These are phyloP conservation scores for Phenacoccus solenopsis DNA, from an alignment of 1,140 invertebrate genomes.

Conservation along the genomic window DNA sequence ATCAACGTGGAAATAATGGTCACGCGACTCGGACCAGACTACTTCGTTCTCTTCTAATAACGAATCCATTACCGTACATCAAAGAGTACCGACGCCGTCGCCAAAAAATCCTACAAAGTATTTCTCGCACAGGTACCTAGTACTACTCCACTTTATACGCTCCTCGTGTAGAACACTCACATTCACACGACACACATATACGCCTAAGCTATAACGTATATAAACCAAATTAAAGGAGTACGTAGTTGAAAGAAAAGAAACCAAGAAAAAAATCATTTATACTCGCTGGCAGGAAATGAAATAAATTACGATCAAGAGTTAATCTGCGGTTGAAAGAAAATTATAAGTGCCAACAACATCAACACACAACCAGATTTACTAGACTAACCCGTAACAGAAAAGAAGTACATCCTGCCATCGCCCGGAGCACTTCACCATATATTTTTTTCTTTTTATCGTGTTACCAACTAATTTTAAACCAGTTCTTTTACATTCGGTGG, in stretches of 20 bases:
- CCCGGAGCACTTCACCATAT: neutral
- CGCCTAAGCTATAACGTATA: no score
- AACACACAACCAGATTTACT: constrained; percentile 1
- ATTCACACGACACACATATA: neutral
- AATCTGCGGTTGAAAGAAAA: constrained; percentile 12
- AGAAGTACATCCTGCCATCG: neutral
- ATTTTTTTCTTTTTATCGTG: neutral
- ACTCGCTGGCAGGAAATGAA: neutral
- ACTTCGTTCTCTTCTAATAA: neutral
- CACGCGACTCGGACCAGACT: neutral
- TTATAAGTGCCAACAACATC: constrained; percentile 12
- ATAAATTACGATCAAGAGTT: constrained; percentile 16
- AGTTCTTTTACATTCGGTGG: neutral
- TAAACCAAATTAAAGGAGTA: no score
- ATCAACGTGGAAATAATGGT: neutral
- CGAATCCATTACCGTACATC: neutral
- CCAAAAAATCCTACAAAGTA: neutral
- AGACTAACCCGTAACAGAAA: neutral
- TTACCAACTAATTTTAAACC: constrained; percentile 12
- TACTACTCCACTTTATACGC: no score
- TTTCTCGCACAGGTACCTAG: no score
- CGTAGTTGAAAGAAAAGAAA: neutral
- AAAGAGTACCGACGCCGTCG: neutral
- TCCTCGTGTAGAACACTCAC: neutral
- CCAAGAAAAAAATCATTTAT: neutral